Evolutionary conservation across 2,113 vertebrate genomes (phyloP), one percentile per base, ranked within the genome.

Genomic region (Oreocharis arfaki): DNA sequence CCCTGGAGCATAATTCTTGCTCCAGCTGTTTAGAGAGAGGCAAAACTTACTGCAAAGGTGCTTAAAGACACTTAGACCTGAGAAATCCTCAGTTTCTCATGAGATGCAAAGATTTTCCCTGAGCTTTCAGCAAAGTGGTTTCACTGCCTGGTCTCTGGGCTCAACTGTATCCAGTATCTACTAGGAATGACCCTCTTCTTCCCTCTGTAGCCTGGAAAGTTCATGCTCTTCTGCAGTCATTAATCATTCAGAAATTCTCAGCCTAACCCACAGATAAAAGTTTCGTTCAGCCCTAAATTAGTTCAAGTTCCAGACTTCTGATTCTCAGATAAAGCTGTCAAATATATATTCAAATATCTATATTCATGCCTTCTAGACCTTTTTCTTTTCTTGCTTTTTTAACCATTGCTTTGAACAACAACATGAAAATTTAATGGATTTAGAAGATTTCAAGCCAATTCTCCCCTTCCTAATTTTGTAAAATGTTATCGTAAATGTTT

Each of bases 391-490:
- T 79, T 89, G 23, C 69, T 39, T 90, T 89, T 93, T 92, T 80
- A 96, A 94, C 93, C 79, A 84, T 93, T 97, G 81, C 90, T 95
- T 93, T 96, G 93, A 96, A 97, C 73, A 96, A 85, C 81, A 97
- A 52, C 92, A 89, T 96, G 69, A 90, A 97, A 96, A 90, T 82
- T 95, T 96, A 90, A 96, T 96, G 79, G 61, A 28, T 88, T 93
- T 76, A 53, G 94, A 89, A 91, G 93, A 93, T 95, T 97, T 97
- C 96, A 80, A 97, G 86, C 88, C 93, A 92, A 91, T 95, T 95
- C 95, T 84, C 56, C 68, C 35, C 71, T 89, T 93, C 91, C 73
- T 97, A 96, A 97, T 97, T 97, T 97, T 86, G 78, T 96, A 96
- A 96, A 97, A 74, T 86, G 91, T 83, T 91, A 89, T 87, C 68